These are phyloP conservation scores for Halcyon badia DNA, from an alignment of 2,797 vertebrate species.

Conservation along the genomic window DNA sequence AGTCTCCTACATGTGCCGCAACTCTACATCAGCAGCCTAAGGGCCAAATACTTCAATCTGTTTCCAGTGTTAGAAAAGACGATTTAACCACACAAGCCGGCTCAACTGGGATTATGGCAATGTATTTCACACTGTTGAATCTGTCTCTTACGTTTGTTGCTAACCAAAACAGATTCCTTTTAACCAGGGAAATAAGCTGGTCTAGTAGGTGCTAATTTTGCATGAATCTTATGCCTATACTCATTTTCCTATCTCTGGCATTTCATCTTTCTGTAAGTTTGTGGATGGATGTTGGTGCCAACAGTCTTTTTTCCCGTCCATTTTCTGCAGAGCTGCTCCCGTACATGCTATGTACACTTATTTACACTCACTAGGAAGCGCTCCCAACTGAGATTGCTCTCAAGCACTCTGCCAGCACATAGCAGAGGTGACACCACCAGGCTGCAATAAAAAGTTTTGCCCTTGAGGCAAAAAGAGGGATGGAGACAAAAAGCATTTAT, in stretches of 20 bases:
- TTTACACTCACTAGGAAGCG: neutral
- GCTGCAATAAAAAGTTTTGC: constrained; percentile 47
- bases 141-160: neutral
- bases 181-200: neutral
- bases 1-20: neutral
- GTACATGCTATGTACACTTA: neutral
- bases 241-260: neutral
- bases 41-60: neutral
- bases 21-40: neutral
- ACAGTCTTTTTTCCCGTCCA: neutral
- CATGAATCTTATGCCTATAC: neutral
- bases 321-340: neutral
- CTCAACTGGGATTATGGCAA: neutral
- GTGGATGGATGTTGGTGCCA: neutral
- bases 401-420: neutral
- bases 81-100: neutral
- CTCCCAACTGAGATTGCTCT: neutral
- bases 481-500: constrained; percentile 65
- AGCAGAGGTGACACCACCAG: constrained; percentile 44
- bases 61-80: neutral
- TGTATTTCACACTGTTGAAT: neutral
- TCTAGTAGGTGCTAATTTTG: neutral
- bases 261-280: neutral
- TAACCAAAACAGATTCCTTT: neutral
- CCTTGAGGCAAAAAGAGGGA: constrained; percentile 42